A percentile compares a stretch with the other conserved stretches of the same genome.
These are phyloP conservation scores for Tetrax tetrax DNA, from an alignment of 2,113 vertebrate genomes.

Conservation along the genomic window DNA sequence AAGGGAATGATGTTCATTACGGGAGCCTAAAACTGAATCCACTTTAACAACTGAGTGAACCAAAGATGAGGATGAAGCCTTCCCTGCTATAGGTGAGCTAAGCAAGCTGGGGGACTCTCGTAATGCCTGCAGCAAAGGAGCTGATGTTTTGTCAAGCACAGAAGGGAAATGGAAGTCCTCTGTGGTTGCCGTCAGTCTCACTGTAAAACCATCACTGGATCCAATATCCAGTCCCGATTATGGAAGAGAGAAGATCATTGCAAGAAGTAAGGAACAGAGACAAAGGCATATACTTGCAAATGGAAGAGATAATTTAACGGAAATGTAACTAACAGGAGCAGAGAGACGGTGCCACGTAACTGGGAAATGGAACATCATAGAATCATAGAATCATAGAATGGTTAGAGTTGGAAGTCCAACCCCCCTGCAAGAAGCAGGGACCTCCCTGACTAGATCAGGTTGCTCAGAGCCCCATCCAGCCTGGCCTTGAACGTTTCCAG, in stretches of 20 bases:
- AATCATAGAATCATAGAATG: too few species aligned
- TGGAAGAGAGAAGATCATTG: background rate
- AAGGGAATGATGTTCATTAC: conserved; percentile 52
- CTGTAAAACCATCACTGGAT: background rate
- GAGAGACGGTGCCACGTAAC: rapidly evolving
- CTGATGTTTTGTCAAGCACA: background rate
- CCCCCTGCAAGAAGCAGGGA: too few species aligned
- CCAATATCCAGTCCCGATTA: background rate
- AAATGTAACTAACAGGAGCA: background rate
- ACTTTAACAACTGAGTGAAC: background rate
- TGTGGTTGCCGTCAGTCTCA: background rate
- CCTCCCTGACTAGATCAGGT: too few species aligned
- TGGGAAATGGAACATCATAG: background rate
- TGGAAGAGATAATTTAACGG: background rate
- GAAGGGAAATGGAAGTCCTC: background rate
- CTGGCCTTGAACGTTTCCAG: too few species aligned
- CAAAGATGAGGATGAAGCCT: background rate
- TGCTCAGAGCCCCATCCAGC: too few species aligned
- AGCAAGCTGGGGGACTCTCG: background rate
- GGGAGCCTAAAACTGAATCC: background rate
- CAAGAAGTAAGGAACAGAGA: background rate
- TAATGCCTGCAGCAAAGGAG: background rate
- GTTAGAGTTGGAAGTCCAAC: too few species aligned
- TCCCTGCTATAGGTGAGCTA: background rate
- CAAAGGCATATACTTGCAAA: background rate